Conservation (phyloP, 2,888 invertebrate species). For the Drosophila mimetica region DNA sequence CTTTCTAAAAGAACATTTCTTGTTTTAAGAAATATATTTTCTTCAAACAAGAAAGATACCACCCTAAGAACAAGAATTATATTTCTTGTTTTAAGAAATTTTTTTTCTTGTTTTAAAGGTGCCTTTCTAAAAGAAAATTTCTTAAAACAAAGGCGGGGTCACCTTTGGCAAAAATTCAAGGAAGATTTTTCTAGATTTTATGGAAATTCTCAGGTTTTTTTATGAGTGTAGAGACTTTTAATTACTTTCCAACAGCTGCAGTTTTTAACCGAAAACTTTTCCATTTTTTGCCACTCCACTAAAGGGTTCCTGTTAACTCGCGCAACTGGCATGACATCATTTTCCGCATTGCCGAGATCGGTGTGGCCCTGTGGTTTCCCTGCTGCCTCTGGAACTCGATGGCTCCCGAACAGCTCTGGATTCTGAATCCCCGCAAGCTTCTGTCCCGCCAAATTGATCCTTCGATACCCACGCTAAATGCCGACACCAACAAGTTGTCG, state of each 20-base stretch:
- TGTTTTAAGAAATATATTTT: too few species aligned
- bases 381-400: constrained; percentile 98
- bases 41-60: too few species aligned
- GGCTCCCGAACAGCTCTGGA: constrained; percentile 96
- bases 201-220: too few species aligned
- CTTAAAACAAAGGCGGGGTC: too few species aligned
- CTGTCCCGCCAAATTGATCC: constrained; percentile 88
- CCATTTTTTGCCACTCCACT: background rate
- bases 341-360: constrained; percentile 95
- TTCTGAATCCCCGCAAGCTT: constrained; percentile 94
- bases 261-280: background rate
- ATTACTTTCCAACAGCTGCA: background rate
- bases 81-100: too few species aligned
- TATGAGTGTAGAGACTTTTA: too few species aligned
- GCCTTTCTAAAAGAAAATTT: too few species aligned
- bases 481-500: constrained; percentile 83
- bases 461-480: constrained; percentile 84
- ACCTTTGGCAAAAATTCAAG: too few species aligned
- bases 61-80: too few species aligned
- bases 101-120: too few species aligned
- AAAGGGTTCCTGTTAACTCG: constrained; percentile 93
- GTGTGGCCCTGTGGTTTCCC: constrained; percentile 97
- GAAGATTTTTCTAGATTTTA: too few species aligned
- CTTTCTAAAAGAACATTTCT: too few species aligned
- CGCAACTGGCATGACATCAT: constrained; percentile 96